phyloP scores from a whole-genome alignment of 1,140 invertebrate species.

The Diploscapter pachys region DNA sequence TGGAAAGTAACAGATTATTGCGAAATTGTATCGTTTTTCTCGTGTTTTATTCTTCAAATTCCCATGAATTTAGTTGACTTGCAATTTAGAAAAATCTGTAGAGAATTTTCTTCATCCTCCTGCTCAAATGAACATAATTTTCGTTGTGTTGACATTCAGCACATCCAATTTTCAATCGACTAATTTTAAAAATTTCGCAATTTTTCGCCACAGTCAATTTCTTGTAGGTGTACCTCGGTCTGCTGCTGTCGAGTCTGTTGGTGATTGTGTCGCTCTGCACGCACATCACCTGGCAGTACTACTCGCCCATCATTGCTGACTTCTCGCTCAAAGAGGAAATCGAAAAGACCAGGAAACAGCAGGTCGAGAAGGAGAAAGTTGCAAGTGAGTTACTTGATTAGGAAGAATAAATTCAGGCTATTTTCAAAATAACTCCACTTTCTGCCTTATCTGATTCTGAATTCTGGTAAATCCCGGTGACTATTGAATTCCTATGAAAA shows the following conservation, averaged over 20 bases:
- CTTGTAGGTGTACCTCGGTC: slow-evolving; percentile 15
- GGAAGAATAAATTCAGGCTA: slow-evolving; percentile 12
- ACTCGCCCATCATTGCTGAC: slow-evolving; percentile 20
- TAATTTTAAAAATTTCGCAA: slow-evolving; percentile 10
- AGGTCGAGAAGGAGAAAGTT: too few species aligned
- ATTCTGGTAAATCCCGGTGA: too few species aligned
- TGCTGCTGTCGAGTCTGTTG: slow-evolving; percentile 11
- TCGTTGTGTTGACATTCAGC: too few species aligned
- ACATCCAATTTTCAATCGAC: neutral
- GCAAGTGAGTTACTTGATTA: too few species aligned
- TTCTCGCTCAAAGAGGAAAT: slow-evolving; percentile 21
- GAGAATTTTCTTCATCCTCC: too few species aligned
- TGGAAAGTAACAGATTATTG: neutral
- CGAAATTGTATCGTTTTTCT: slow-evolving; percentile 7
- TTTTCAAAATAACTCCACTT: neutral
- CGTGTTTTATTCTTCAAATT: neutral
- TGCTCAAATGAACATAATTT: too few species aligned
- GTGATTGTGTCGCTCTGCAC: slow-evolving; percentile 6
- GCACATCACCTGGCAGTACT: slow-evolving; percentile 18
- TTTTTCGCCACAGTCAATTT: neutral
- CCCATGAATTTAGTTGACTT: too few species aligned
- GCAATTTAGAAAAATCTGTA: too few species aligned
- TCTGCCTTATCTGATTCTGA: too few species aligned
- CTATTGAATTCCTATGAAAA: too few species aligned
- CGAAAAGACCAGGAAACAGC: slow-evolving; percentile 3